Percentiles rank a stretch among this genome's conserved stretches.
Conservation (phyloP, 2,888 invertebrate genomes). For the Lasioglossum morio region DNA sequence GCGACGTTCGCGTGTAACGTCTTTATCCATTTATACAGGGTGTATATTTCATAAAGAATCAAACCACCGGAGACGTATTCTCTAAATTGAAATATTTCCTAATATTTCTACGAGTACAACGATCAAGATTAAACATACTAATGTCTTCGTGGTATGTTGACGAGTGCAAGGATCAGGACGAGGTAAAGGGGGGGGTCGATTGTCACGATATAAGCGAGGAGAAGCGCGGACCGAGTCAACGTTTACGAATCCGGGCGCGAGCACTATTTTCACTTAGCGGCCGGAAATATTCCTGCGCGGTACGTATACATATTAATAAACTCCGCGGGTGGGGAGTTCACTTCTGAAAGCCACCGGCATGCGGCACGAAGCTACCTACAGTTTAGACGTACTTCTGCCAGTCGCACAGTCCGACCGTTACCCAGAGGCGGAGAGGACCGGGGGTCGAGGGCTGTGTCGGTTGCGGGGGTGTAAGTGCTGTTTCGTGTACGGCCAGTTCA, state of each 20-base stretch:
- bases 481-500: constrained; percentile 82
- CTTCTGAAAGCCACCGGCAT: constrained; percentile 66
- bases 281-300: constrained; percentile 15
- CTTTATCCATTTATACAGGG: neutral
- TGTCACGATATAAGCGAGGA: neutral
- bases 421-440: constrained; percentile 56
- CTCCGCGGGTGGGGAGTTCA: constrained; percentile 29
- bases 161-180: neutral
- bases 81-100: too few species aligned
- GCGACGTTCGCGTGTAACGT: neutral
- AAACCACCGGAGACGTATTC: neutral
- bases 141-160: neutral
- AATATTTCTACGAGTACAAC: too few species aligned
- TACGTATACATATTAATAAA: constrained; percentile 48
- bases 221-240: neutral
- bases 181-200: neutral
- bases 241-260: neutral
- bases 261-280: constrained; percentile 3
- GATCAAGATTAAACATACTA: too few species aligned
- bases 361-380: constrained; percentile 56
- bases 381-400: constrained; percentile 64
- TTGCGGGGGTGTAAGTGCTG: constrained; percentile 82
- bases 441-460: constrained; percentile 63
- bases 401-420: constrained; percentile 66
- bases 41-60: neutral